Conservation (phyloP, 1,140 invertebrate species). For the Drosophila nannoptera region DNA sequence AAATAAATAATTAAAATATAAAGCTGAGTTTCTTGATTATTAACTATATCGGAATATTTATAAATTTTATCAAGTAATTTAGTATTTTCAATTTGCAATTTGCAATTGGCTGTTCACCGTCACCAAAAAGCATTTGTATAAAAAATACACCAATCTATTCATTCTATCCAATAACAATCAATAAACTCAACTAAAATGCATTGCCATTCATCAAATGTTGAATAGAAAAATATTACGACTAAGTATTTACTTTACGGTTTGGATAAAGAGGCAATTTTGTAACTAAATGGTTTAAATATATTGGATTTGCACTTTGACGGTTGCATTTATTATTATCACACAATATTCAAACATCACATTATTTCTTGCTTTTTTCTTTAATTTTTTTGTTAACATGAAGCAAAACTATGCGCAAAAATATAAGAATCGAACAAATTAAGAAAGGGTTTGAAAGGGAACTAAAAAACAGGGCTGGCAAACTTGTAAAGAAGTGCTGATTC, state of each 20-base stretch:
- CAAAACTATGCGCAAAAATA: constrained; percentile 62
- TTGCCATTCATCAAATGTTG: constrained; percentile 73
- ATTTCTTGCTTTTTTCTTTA: constrained; percentile 45
- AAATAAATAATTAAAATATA: constrained; percentile 78
- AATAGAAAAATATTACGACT: constrained; percentile 78
- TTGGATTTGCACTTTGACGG: constrained; percentile 63
- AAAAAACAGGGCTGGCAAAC: constrained; percentile 15
- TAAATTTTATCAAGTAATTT: constrained; percentile 7
- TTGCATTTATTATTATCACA: constrained; percentile 59
- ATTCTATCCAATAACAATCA: constrained; percentile 62
- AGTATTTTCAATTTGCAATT: neutral
- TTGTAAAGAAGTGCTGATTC: neutral
- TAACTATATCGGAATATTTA: constrained; percentile 29
- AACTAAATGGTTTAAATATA: constrained; percentile 59
- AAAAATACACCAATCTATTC: constrained; percentile 65
- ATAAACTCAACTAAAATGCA: constrained; percentile 76
- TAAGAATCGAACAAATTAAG: constrained; percentile 1
- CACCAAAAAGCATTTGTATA: constrained; percentile 52
- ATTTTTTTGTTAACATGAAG: constrained; percentile 59
- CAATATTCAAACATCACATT: constrained; percentile 61
- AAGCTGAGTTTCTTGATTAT: constrained; percentile 77
- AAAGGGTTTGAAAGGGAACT: constrained; percentile 12
- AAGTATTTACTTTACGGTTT: constrained; percentile 74
- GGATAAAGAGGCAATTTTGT: constrained; percentile 79
- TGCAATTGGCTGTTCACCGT: constrained; percentile 4